Evolutionary conservation across 35 echinoderm and acorn worm genomes (phyloP), one percentile per base, ranked within the genome.

Genomic region (Acanthaster planci): DNA sequence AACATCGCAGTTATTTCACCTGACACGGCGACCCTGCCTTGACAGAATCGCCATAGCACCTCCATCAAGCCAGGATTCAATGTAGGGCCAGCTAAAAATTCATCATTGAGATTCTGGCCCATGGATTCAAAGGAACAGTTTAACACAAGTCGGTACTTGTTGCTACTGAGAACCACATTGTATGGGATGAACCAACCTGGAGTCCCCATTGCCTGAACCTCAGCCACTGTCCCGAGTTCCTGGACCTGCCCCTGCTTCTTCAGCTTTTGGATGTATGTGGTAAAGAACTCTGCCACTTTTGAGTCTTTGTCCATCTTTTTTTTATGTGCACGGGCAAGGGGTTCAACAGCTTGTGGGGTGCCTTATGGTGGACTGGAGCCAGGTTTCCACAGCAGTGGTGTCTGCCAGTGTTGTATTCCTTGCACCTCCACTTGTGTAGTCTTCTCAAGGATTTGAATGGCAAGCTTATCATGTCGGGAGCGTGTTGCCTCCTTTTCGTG

Each of bases 1-100:
- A 90, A 90, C 87, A 90, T 84, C 0, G 80, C 60, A 7, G 81
- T 79, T 0, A 83, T 90, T 19, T 90, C 80, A 2, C 79, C 39
- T 0, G 82, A 29, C 12, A 84, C 54, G 10, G 80, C 87, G 0
- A 90, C 64, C 52, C 27, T 51, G 0, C 60, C 19, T 22, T 84
- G 79, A 5, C 87, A 38, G 52, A 90, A 90, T 34, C 87, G 42
- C 0, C 82, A 52, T 17, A 90, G 19, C 39, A 84, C 80, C 27
- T 80, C 87, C 14, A 84, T 14, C 30, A 90, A 14, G 17, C 14
- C 14, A 1, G 53, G 2, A 3, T 3, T 0, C 0, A 56, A n/a
- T 14, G 53, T 56, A 56, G 53, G 53, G 0, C 53, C 53, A 1
- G 53, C 53, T 0, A 56, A 3, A 1, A 56, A 2, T 22, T 51